Evolutionary conservation across 1,140 invertebrate genomes (phyloP), one percentile per base, ranked within the genome.

Genomic region (Pogonognathellus flavescens): DNA sequence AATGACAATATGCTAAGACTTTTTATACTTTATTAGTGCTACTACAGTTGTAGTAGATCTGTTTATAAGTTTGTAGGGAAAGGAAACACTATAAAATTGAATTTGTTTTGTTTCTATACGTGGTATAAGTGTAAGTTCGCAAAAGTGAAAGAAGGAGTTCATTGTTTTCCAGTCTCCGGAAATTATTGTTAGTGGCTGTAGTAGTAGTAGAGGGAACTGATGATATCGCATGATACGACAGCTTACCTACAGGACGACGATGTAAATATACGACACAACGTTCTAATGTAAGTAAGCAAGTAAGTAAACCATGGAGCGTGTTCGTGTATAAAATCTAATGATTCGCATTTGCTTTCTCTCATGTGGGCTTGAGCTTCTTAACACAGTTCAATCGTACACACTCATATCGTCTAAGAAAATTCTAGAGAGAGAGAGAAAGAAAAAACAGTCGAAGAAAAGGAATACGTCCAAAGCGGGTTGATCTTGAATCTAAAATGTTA

Each of bases 241-340:
- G 62, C 25, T 60, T 60, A n/a, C 59, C 22, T 60, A 20, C 16
- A 6, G 14, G 10, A 31, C 25, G 62, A 66, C 22, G 22, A 25
- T 66, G 22, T 66, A 66, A 66, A 66, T 66, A 20, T 66, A 20
- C 9, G 18, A 10, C 62, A 66, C 11, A 25, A 25, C 20, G 22
- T 31, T 76, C 70, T 18, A 62, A 76, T 49, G 70, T 49, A 14
- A 76, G 13, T 10, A 76, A 41, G 31, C 1, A 50, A 76, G 70
- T 18, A 76, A 76, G 31, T 49, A 50, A 76, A 50, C 31, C 31
- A 41, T 18, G 25, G n/a, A 25, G 25, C 70, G 70, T 76, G 70
- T 76, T 50, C 70, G 14, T 76, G 70, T 76, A 76, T 76, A 76
- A 76, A 76, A 76, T 76, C 41, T 50, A 76, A 76, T 76, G 70